Base-by-base conservation (phyloP, 1,140 invertebrate species). In the Drosophila jambulina region DNA sequence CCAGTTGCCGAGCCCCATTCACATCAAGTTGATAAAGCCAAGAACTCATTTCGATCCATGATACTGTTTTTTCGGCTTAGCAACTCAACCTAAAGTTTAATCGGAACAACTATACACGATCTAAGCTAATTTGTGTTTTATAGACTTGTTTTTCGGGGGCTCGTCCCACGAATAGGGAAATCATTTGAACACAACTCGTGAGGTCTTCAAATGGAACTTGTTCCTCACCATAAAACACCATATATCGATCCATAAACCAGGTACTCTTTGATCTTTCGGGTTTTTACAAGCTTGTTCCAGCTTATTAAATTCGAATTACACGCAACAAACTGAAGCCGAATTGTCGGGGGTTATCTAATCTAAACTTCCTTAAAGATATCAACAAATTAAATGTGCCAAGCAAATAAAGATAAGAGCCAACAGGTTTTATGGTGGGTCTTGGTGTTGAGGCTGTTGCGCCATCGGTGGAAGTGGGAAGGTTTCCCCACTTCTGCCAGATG, bases 251-350 rank as follows among this genome's bases (percentile, higher is more conserved):
- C 23, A 72, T 72, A 72, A 72, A 71, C 10, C 6, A 8, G 23
- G 15, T 5, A 36, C 43, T 23, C 67, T 72, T 72, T 71, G 69
- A 21, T 49, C 65, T 72, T 59, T 59, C 12, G 27, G 7, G 53
- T 10, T 51, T 59, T 72, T 60, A 72, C 69, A 70, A 21, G 19
- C 42, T 9, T 6, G 1, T 43, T 43, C 2, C 19, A 43, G 42
- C 67, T 60, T 71, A 49, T 72, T 72, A 59, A 72, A 72, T 36
- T 72, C 67, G 53, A 72, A 72, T 72, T 72, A 72, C 69, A 72
- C 12, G 29, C 54, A 40, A 21, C 45, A 72, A 71, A 60, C 12
- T 7, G 8, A 10, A 10, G 17, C 23, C 27, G 48, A 32, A 51
- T 51, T 51, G 48, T 32, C 48, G 48, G 48, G 9, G n/a, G 36